A percentile compares a stretch with the other conserved stretches of the same genome.
Evolutionary conservation across 2,888 invertebrate genomes (phyloP).

Genomic region (Drosophila dives): DNA sequence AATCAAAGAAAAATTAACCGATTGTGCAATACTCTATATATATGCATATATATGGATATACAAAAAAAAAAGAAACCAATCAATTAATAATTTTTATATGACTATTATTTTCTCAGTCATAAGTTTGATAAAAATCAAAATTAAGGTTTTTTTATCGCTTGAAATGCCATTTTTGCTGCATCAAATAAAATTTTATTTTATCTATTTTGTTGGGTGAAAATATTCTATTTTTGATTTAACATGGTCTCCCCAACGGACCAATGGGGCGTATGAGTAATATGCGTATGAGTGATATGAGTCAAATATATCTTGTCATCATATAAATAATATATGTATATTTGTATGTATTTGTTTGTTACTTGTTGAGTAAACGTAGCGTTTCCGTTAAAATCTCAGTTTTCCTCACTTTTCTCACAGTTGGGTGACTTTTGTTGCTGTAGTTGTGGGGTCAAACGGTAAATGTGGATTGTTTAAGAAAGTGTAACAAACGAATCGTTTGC

Average conservation of each 20-base stretch:
- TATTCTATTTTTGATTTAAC: slow-evolving; percentile 21
- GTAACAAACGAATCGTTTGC: slow-evolving; percentile 5
- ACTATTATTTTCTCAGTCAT: neutral
- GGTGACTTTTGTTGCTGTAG: neutral
- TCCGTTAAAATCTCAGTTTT: neutral
- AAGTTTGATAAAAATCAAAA: no score
- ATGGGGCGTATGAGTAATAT: slow-evolving; percentile 49
- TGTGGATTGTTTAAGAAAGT: slow-evolving; percentile 15
- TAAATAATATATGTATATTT: neutral
- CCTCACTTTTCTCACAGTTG: neutral
- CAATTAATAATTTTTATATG: neutral
- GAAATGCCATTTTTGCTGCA: neutral
- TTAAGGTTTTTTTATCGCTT: neutral
- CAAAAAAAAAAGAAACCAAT: neutral
- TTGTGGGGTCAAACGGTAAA: neutral
- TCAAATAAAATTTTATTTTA: neutral
- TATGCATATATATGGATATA: neutral
- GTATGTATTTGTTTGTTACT: slow-evolving; percentile 16
- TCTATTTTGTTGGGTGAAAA: neutral
- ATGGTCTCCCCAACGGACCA: slow-evolving; percentile 6
- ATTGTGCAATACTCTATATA: slow-evolving; percentile 10
- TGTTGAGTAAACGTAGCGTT: slow-evolving; percentile 30
- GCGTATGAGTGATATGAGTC: slow-evolving; percentile 43
- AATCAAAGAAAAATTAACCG: neutral
- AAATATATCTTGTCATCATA: slow-evolving; percentile 11